Evolutionary conservation across 2,888 invertebrate species (phyloP).

Genomic region (Polydrusus pterygomalis): DNA sequence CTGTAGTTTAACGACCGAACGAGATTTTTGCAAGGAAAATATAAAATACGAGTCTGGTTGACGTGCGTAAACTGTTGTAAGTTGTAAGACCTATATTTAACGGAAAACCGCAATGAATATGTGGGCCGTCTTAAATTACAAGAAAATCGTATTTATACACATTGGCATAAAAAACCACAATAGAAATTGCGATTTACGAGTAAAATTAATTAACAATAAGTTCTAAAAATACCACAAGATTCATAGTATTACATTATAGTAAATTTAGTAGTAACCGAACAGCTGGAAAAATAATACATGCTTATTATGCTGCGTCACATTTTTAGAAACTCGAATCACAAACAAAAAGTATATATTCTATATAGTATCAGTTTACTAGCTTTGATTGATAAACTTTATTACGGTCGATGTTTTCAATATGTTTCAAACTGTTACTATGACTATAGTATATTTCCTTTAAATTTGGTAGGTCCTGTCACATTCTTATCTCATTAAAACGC

Average conservation of each 20-base stretch:
- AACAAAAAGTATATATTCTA: no score
- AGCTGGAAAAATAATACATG: not conserved
- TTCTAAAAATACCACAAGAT: not conserved
- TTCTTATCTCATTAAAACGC: no score
- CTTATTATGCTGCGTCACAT: not conserved
- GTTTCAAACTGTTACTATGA: no score
- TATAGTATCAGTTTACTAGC: no score
- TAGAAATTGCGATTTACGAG: not conserved
- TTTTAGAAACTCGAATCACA: not conserved
- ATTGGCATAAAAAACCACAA: not conserved
- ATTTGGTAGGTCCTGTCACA: no score
- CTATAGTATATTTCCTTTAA: no score
- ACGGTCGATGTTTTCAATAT: no score
- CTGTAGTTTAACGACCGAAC: not conserved
- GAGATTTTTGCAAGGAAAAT: not conserved
- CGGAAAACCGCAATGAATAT: slow-evolving; percentile 7
- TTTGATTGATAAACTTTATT: no score
- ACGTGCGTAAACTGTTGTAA: slow-evolving; percentile 4
- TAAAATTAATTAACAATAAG: not conserved
- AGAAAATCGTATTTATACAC: not conserved
- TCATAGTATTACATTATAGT: not conserved
- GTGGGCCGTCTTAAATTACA: not conserved
- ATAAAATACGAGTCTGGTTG: not conserved
- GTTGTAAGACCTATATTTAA: not conserved
- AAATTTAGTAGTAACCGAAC: not conserved